Conservation (phyloP, 2,888 invertebrate genomes). For the Plebejus anna region DNA sequence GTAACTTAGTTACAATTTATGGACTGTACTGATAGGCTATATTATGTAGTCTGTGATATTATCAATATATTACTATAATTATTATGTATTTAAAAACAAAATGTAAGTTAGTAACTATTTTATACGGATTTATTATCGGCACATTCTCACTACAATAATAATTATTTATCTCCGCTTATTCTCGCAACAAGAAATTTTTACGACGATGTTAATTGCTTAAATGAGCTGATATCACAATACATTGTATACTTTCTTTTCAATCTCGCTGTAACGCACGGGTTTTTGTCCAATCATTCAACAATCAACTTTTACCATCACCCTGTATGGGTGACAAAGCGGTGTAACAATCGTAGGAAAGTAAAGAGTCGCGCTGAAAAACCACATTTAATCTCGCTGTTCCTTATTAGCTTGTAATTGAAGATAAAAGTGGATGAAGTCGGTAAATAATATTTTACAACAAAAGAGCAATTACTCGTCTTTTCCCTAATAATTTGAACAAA, state of each 20-base stretch:
- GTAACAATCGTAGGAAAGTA: constrained; percentile 56
- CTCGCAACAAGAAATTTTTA: background rate
- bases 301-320: constrained; percentile 36
- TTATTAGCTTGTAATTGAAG: constrained; percentile 36
- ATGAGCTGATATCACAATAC: background rate
- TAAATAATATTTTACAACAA: too few species aligned
- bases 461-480: too few species aligned
- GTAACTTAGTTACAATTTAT: too few species aligned
- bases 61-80: too few species aligned
- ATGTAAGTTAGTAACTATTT: too few species aligned
- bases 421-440: too few species aligned
- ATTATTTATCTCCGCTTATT: background rate
- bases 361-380: constrained; percentile 52
- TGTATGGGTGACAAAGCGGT: constrained; percentile 44
- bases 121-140: too few species aligned
- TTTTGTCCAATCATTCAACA: constrained; percentile 28
- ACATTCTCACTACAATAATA: background rate
- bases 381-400: constrained; percentile 47
- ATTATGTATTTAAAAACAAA: too few species aligned
- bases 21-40: too few species aligned
- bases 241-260: constrained; percentile 11
- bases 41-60: too few species aligned
- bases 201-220: background rate
- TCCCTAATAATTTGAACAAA: too few species aligned
- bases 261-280: constrained; percentile 7